phyloP scores from a whole-genome alignment of 2,888 invertebrate genomes.

The Pinctada fucata region DNA sequence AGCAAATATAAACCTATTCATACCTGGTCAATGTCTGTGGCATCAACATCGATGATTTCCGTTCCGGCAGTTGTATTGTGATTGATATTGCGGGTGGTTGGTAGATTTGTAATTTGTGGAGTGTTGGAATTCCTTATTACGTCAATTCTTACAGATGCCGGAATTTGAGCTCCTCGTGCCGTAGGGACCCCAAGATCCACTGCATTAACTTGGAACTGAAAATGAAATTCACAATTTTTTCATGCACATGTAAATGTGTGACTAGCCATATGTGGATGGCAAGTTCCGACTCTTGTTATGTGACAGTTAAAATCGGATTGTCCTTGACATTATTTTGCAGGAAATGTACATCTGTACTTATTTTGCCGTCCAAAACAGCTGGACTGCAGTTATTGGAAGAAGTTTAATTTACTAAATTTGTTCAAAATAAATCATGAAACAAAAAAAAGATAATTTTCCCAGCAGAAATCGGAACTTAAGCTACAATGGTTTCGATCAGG shows the following conservation, averaged over 20 bases:
- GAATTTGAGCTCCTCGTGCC: constrained; percentile 19
- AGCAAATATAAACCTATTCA: too few species aligned
- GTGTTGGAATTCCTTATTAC: constrained; percentile 52
- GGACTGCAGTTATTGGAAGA: too few species aligned
- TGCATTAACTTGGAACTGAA: constrained; percentile 55
- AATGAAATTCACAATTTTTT: neutral
- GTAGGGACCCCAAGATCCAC: constrained; percentile 47
- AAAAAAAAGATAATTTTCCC: too few species aligned
- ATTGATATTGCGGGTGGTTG: constrained; percentile 8
- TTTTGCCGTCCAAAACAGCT: too few species aligned
- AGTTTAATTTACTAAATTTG: too few species aligned
- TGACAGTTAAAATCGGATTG: neutral
- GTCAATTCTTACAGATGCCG: constrained; percentile 53
- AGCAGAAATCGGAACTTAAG: too few species aligned
- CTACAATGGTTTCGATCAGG: too few species aligned
- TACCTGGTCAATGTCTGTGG: constrained; percentile 51
- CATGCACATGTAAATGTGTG: too few species aligned
- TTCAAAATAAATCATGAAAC: too few species aligned
- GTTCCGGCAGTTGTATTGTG: constrained; percentile 28
- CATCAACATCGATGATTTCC: constrained; percentile 44
- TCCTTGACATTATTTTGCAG: too few species aligned
- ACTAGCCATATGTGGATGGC: neutral
- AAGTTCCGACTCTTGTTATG: too few species aligned
- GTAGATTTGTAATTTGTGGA: constrained; percentile 44
- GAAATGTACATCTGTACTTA: too few species aligned